phyloP scores from a whole-genome alignment of 2,113 vertebrate species.

The Poeciliopsis turrubarensis region DNA sequence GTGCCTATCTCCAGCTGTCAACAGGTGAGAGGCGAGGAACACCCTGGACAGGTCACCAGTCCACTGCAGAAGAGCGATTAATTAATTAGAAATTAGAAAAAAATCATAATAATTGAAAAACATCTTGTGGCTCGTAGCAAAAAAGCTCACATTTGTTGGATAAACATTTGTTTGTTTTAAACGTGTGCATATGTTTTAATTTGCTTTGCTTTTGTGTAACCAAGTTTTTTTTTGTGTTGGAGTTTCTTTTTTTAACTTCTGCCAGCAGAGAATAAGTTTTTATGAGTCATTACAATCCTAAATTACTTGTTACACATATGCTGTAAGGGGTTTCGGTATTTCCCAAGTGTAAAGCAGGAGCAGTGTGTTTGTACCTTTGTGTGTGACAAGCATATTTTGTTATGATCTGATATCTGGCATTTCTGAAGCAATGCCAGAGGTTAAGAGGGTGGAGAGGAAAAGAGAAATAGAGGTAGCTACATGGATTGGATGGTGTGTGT shows the following conservation, averaged over 20 bases:
- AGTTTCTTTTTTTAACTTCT: slow-evolving; percentile 19
- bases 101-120: too few relatives aligned
- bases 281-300: slow-evolving; percentile 7
- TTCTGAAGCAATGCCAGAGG: slow-evolving; percentile 38
- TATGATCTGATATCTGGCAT: slow-evolving; percentile 36
- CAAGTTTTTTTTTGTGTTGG: too few relatives aligned
- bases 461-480: slow-evolving; percentile 28
- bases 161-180: not conserved
- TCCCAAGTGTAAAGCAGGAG: slow-evolving; percentile 13
- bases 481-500: slow-evolving; percentile 22
- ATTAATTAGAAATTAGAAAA: too few relatives aligned
- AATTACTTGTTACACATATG: slow-evolving; percentile 8
- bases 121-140: not conserved
- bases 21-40: too few relatives aligned
- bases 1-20: too few relatives aligned
- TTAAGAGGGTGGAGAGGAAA: slow-evolving; percentile 53
- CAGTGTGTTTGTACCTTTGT: not conserved
- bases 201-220: too few relatives aligned
- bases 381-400: slow-evolving; percentile 32
- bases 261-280: slow-evolving; percentile 14
- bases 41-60: too few relatives aligned
- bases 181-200: too few relatives aligned
- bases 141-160: not conserved
- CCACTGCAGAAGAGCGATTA: too few relatives aligned
- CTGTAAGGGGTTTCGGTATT: slow-evolving; percentile 15